Percentiles rank a stretch among this genome's conserved stretches.
Conservation (phyloP, 2,113 vertebrate species). For the Myotis brandtii region DNA sequence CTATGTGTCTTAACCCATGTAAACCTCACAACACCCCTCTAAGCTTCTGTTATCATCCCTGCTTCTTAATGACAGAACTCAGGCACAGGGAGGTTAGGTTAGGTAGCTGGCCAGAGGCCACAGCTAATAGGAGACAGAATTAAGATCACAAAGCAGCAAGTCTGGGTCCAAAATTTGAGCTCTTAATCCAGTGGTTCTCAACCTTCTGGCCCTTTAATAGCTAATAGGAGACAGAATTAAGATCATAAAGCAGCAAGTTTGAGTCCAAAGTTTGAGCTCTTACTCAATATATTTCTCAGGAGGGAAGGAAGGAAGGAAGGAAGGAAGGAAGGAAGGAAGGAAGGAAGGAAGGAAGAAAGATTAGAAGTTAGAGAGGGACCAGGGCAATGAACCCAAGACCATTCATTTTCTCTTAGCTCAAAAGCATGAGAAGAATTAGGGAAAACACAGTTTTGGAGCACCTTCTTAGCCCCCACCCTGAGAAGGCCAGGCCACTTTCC, state of each 20-base stretch:
- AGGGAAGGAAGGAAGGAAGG: not conserved
- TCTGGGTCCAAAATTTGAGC: not conserved
- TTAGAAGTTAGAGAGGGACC: not conserved
- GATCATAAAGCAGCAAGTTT: not conserved
- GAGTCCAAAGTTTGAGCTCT: not conserved
- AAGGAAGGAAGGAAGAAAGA: not conserved
- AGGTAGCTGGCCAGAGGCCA: not conserved
- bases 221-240: not conserved
- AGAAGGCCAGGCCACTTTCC: not conserved
- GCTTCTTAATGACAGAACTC: not conserved
- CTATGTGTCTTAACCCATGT: not conserved
- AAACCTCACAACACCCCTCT: not conserved
- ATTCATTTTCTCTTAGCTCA: not conserved
- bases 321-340: not conserved
- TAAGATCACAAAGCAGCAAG: not conserved
- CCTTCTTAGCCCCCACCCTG: not conserved
- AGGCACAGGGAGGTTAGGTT: not conserved
- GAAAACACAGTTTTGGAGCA: not conserved
- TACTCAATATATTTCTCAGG: not conserved
- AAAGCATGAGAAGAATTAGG: not conserved
- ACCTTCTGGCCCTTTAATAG: no score
- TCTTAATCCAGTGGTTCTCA: no score
- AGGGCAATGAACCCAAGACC: not conserved
- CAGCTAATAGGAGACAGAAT: not conserved
- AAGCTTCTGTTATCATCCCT: not conserved